These are phyloP conservation scores for Colletes gigas DNA, from an alignment of 1,140 invertebrate genomes.

Conservation along the genomic window DNA sequence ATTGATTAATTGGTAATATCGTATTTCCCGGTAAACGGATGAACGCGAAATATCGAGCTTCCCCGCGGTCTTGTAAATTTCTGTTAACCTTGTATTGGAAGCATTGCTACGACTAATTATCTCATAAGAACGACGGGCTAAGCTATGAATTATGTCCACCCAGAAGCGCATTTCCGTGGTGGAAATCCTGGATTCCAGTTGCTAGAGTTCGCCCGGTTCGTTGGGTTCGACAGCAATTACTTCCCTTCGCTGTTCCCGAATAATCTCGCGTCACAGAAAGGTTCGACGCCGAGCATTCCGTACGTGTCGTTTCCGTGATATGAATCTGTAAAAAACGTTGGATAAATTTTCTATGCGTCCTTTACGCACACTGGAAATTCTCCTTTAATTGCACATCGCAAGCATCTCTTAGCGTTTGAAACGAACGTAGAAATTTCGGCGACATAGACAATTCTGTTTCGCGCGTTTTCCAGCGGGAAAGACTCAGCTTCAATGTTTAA, in stretches of 20 bases:
- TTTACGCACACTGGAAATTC: too few species aligned
- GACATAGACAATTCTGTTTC: too few species aligned
- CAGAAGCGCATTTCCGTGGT: conserved; percentile 9
- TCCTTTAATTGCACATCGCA: too few species aligned
- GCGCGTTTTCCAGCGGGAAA: too few species aligned
- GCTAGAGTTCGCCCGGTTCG: conserved; percentile 13
- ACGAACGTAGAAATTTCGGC: too few species aligned
- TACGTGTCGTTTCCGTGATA: not conserved
- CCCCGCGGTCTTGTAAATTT: not conserved
- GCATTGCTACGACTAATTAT: conserved; percentile 1
- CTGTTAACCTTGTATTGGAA: not conserved
- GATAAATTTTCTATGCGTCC: too few species aligned
- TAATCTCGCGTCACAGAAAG: not conserved
- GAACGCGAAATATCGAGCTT: too few species aligned
- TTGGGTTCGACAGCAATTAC: conserved; percentile 35
- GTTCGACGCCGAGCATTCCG: not conserved
- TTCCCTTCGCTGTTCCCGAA: not conserved
- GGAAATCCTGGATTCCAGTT: conserved; percentile 25
- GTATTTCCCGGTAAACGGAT: too few species aligned
- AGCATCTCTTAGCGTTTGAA: too few species aligned
- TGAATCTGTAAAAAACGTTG: too few species aligned
- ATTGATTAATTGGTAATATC: too few species aligned
- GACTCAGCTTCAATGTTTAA: too few species aligned
- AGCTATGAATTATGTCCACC: conserved; percentile 17
- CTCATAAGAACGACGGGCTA: conserved; percentile 4